Percentiles rank a stretch among this genome's conserved stretches.
Conservation (phyloP, 1,140 invertebrate species). For the Matsumurasca onukii region DNA sequence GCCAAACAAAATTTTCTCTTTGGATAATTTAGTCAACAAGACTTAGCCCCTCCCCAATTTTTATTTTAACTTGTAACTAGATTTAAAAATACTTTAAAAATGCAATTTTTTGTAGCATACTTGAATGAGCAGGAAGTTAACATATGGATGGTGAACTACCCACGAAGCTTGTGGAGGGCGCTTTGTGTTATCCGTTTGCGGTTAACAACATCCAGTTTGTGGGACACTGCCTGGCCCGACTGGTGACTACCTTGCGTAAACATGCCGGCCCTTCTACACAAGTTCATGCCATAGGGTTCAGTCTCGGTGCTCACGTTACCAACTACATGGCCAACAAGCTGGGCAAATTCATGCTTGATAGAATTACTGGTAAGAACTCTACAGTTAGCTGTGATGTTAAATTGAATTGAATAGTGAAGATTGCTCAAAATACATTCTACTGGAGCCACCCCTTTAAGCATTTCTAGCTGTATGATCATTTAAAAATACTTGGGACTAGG, state of each 20-base stretch:
- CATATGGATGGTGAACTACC: constrained; percentile 66
- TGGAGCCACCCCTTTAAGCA: background rate
- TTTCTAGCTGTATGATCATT: background rate
- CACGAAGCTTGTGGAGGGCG: constrained; percentile 55
- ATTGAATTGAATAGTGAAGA: constrained; percentile 3
- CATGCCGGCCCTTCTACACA: constrained; percentile 48
- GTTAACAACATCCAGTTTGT: constrained; percentile 62
- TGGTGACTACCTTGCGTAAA: constrained; percentile 10
- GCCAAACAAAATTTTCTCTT: no score
- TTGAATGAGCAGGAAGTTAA: constrained; percentile 59
- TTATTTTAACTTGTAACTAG: no score
- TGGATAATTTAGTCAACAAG: no score
- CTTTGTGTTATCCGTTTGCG: constrained; percentile 61
- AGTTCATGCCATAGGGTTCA: constrained; percentile 69
- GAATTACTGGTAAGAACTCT: constrained; percentile 66
- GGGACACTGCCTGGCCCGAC: constrained; percentile 57
- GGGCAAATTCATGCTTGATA: constrained; percentile 52
- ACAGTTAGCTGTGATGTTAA: no score
- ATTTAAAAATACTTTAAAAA: no score
- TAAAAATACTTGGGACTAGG: background rate
- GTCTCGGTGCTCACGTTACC: constrained; percentile 63
- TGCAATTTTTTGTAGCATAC: constrained; percentile 63
- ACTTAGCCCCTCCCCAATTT: no score
- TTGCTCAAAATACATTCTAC: background rate
- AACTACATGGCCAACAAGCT: constrained; percentile 57